These are phyloP conservation scores for Trichonephila clavipes DNA, from an alignment of 1,140 invertebrate species.

Conservation along the genomic window DNA sequence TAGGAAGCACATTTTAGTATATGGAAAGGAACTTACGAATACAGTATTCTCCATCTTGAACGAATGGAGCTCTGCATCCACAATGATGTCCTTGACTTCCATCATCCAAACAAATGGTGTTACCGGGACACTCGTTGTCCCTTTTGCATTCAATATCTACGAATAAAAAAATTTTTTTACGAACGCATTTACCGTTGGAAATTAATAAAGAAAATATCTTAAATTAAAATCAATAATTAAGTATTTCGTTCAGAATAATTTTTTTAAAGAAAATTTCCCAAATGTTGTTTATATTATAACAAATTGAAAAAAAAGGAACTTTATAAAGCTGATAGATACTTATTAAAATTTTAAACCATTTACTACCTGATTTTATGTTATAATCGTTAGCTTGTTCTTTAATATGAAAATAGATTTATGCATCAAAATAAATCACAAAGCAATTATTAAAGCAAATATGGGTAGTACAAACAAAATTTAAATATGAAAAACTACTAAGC, in stretches of 20 bases:
- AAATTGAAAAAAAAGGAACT: background rate
- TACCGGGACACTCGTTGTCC: slow-evolving; percentile 78
- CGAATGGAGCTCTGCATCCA: slow-evolving; percentile 78
- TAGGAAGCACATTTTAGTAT: too few species aligned
- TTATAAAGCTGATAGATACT: too few species aligned
- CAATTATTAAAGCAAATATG: too few species aligned
- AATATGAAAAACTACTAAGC: too few species aligned
- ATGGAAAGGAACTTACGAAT: slow-evolving; percentile 74
- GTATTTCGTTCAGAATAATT: too few species aligned
- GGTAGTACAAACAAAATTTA: too few species aligned
- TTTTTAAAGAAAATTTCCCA: too few species aligned
- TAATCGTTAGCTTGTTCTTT: background rate
- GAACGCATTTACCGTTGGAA: too few species aligned
- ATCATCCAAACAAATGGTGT: slow-evolving; percentile 78
- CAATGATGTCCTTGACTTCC: slow-evolving; percentile 76
- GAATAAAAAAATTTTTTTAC: slow-evolving; percentile 29
- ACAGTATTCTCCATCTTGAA: slow-evolving; percentile 79
- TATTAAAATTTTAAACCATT: too few species aligned
- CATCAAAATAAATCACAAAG: too few species aligned
- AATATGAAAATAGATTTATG: background rate
- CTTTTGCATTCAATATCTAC: slow-evolving; percentile 72
- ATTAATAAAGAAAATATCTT: background rate
- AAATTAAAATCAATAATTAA: too few species aligned
- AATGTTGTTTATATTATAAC: background rate
- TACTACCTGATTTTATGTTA: background rate